A percentile compares a stretch with the other conserved stretches of the same genome.
Conservation (phyloP, 2,888 invertebrate genomes). For the Cataglyphis cursor region DNA sequence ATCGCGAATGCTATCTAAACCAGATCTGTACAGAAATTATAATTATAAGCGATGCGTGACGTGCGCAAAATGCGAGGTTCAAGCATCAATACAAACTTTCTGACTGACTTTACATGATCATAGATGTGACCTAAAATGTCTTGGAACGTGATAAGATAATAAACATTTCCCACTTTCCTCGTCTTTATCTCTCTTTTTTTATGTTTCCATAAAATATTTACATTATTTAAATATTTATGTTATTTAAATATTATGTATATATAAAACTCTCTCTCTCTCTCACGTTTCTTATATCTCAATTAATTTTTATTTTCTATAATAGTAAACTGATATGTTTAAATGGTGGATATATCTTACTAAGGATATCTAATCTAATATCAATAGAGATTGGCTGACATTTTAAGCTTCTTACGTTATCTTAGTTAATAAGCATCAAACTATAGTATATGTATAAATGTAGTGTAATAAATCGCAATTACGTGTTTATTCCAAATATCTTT, state of each 20-base stretch:
- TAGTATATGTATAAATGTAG: not conserved
- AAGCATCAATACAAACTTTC: constrained; percentile 8
- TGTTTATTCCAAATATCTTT: constrained; percentile 45
- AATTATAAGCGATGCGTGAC: not conserved
- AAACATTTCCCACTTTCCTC: not conserved
- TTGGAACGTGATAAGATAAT: constrained; percentile 33
- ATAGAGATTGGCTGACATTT: constrained; percentile 52
- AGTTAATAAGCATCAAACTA: constrained; percentile 53
- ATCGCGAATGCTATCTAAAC: constrained; percentile 49
- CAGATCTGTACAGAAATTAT: constrained; percentile 10
- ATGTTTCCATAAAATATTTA: not conserved
- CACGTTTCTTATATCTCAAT: not conserved
- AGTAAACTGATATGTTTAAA: constrained; percentile 12
- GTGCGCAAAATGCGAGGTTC: constrained; percentile 59
- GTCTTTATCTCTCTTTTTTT: not conserved
- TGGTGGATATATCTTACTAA: constrained; percentile 10
- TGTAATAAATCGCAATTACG: constrained; percentile 41
- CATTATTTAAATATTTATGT: not conserved
- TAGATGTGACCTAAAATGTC: constrained; percentile 53
- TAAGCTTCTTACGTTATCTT: constrained; percentile 58
- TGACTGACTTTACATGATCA: not conserved
- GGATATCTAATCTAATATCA: constrained; percentile 47
- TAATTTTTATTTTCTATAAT: not conserved
- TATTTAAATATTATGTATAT: not conserved
- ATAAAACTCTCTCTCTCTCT: too few species aligned